Conservation (phyloP, 1,140 invertebrate species). For the Branchinecta lindahli region DNA sequence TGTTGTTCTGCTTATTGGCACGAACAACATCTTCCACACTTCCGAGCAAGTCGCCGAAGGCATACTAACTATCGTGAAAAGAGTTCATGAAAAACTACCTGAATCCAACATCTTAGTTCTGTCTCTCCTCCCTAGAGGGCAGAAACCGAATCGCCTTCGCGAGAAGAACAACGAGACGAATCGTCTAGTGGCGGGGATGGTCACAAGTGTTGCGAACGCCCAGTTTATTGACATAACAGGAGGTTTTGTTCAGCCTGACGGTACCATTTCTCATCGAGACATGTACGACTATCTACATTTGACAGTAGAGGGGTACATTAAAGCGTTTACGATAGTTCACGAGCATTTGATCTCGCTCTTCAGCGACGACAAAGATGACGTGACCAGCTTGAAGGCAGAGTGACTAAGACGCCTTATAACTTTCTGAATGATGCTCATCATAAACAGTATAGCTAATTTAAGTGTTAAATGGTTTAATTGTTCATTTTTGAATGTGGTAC, state of each 20-base stretch:
- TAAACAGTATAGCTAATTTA: no score
- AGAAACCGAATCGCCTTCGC: slow-evolving; percentile 57
- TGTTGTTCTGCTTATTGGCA: slow-evolving; percentile 67
- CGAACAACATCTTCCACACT: slow-evolving; percentile 62
- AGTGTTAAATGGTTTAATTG: no score
- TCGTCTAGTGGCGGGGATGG: slow-evolving; percentile 30
- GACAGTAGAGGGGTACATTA: slow-evolving; percentile 61
- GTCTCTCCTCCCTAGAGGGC: slow-evolving; percentile 65
- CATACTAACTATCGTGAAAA: slow-evolving; percentile 54
- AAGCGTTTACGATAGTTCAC: slow-evolving; percentile 62
- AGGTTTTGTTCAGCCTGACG: slow-evolving; percentile 55
- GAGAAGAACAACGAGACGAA: slow-evolving; percentile 59
- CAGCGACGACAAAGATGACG: slow-evolving; percentile 42
- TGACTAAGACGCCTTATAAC: no score
- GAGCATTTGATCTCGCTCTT: slow-evolving; percentile 57
- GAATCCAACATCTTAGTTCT: slow-evolving; percentile 60
- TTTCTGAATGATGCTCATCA: no score
- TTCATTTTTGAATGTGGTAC: no score
- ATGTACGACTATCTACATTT: slow-evolving; percentile 78
- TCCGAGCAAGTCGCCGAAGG: slow-evolving; percentile 62
- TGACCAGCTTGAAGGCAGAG: no score
- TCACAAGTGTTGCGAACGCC: slow-evolving; percentile 45
- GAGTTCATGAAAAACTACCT: slow-evolving; percentile 55
- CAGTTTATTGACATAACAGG: slow-evolving; percentile 57
- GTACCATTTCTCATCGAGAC: slow-evolving; percentile 63